These are phyloP conservation scores for Enteromius fasciolatus DNA, from an alignment of 2,797 vertebrate species.

Conservation along the genomic window DNA sequence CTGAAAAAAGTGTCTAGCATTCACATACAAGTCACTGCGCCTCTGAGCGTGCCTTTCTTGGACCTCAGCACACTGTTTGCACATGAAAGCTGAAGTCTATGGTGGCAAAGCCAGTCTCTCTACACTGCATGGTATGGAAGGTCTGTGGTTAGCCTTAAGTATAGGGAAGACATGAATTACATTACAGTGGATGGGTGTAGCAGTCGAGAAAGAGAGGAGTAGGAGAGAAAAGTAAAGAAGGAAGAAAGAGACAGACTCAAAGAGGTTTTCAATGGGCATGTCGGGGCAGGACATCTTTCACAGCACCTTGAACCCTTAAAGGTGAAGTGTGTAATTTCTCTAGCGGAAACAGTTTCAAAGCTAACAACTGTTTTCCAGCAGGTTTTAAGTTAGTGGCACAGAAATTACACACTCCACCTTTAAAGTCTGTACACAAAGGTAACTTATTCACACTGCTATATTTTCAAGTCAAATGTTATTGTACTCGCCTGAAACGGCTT, in stretches of 20 bases:
- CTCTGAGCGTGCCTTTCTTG: conserved; percentile 45
- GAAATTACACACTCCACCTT: background rate
- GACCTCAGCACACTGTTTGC: conserved; percentile 45
- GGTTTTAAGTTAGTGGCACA: background rate
- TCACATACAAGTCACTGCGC: background rate
- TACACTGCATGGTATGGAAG: conserved; percentile 47
- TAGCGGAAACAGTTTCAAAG: background rate
- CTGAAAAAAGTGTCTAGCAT: background rate
- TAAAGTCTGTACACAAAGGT: background rate
- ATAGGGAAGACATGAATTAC: conserved; percentile 51
- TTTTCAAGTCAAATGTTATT: background rate
- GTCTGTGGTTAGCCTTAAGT: conserved; percentile 58
- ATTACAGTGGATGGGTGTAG: conserved; percentile 55
- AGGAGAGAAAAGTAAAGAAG: conserved; percentile 13
- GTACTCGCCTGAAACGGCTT: background rate
- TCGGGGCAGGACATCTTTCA: conserved; percentile 12
- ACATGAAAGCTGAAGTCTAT: conserved; percentile 43
- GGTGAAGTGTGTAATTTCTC: background rate
- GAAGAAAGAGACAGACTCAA: conserved; percentile 25
- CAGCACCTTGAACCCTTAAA: conserved; percentile 16
- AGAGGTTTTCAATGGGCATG: conserved; percentile 27
- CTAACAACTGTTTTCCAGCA: background rate
- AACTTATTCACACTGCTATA: background rate
- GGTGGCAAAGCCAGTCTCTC: conserved; percentile 44
- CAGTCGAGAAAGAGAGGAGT: conserved; percentile 25